Conservation (phyloP, 2,113 vertebrate genomes). For the Pterocles burchelli region DNA sequence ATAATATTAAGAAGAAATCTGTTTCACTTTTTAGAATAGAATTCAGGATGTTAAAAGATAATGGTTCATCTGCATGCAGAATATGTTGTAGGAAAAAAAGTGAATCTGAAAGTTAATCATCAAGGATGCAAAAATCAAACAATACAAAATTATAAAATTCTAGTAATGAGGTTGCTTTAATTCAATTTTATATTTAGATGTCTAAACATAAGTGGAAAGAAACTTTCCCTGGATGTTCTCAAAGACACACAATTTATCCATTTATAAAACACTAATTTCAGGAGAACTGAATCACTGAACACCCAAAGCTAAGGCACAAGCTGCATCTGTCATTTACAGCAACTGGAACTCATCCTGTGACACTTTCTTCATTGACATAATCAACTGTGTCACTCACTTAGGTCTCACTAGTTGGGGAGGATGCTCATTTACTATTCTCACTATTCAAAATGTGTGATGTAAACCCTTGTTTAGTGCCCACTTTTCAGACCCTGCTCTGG, state of each 20-base stretch:
- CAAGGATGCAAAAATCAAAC: not conserved
- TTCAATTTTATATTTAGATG: not conserved
- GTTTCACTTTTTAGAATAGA: not conserved
- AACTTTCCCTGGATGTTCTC: not conserved
- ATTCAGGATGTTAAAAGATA: not conserved
- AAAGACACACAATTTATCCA: not conserved
- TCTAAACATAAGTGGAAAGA: not conserved
- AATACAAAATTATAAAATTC: not conserved
- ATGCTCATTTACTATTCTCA: not conserved
- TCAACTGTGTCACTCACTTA: not conserved
- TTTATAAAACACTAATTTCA: not conserved
- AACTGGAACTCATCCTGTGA: not conserved
- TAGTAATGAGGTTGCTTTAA: not conserved
- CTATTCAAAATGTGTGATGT: not conserved
- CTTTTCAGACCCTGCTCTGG: not conserved
- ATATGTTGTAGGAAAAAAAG: not conserved
- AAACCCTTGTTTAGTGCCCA: not conserved
- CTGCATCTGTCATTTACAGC: not conserved
- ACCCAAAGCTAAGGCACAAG: not conserved
- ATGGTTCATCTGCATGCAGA: not conserved
- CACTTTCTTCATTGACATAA: not conserved
- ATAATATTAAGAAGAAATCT: not conserved
- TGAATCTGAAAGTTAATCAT: not conserved
- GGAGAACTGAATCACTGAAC: not conserved
- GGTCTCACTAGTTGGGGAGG: not conserved